phyloP scores from a whole-genome alignment of 2,888 invertebrate genomes.

The Podotricha telesiphe region DNA sequence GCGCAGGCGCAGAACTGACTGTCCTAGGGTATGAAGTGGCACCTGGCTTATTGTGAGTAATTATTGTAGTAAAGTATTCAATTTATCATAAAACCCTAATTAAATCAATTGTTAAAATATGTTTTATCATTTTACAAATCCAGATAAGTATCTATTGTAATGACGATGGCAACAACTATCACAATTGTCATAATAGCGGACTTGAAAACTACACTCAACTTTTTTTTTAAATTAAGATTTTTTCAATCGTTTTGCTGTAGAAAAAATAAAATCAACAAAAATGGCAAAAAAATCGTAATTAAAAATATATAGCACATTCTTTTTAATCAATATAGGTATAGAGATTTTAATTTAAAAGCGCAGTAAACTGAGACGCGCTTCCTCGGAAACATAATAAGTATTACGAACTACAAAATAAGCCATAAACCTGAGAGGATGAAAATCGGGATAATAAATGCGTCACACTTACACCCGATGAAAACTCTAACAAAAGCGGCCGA shows the following conservation, averaged over 20 bases:
- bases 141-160: too few relatives aligned
- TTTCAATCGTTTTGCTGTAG: too few relatives aligned
- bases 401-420: conserved; percentile 29
- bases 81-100: background rate
- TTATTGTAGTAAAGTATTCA: background rate
- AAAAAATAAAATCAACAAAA: too few relatives aligned
- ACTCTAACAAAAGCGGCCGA: conserved; percentile 31
- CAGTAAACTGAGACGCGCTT: background rate
- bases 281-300: too few relatives aligned
- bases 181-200: too few relatives aligned
- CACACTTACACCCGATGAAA: conserved; percentile 37
- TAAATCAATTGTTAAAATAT: background rate
- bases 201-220: too few relatives aligned
- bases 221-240: too few relatives aligned
- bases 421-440: conserved; percentile 31
- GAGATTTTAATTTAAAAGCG: background rate
- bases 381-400: background rate
- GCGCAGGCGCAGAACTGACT: conserved; percentile 72
- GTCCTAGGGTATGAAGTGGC: conserved; percentile 72
- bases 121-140: too few relatives aligned
- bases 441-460: conserved; percentile 37
- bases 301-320: background rate
- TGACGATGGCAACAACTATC: too few relatives aligned
- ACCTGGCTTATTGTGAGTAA: conserved; percentile 75
- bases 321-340: background rate